phyloP scores from a whole-genome alignment of 2,113 vertebrate species.

The Gambusia affinis region DNA sequence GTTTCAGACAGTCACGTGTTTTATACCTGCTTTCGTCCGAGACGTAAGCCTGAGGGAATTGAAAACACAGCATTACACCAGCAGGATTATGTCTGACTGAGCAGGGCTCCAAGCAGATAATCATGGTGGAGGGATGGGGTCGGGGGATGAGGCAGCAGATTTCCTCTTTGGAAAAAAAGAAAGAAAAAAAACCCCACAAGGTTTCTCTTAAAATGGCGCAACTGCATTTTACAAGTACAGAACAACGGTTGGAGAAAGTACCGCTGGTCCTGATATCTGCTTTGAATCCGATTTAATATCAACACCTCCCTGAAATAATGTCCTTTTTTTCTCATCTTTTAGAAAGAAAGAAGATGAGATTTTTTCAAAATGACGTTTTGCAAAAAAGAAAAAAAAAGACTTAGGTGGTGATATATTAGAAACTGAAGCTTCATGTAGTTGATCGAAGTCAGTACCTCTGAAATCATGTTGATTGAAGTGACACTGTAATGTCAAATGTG shows the following conservation, averaged over 20 bases:
- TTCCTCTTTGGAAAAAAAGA: neutral
- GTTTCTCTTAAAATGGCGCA: neutral
- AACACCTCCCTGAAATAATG: no score
- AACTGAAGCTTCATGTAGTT: neutral
- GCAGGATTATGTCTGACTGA: slow-evolving; percentile 34
- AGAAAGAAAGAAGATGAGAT: no score
- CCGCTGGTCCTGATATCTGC: neutral
- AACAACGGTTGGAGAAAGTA: neutral
- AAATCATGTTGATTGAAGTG: neutral
- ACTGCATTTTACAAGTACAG: neutral
- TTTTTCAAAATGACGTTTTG: no score
- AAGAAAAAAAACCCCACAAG: no score
- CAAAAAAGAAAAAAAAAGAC: no score
- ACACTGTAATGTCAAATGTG: neutral
- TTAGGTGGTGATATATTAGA: neutral
- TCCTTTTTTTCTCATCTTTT: no score
- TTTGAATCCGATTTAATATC: neutral
- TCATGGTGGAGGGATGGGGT: slow-evolving; percentile 10
- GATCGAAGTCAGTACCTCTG: neutral
- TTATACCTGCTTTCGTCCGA: neutral
- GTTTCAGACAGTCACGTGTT: slow-evolving; percentile 3
- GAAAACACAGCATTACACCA: slow-evolving; percentile 21
- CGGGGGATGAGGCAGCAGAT: slow-evolving; percentile 44
- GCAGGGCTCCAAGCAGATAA: slow-evolving; percentile 27
- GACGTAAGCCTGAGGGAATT: slow-evolving; percentile 10